These are phyloP conservation scores for Drosophila helvetica DNA, from an alignment of 2,888 invertebrate genomes.

Conservation along the genomic window DNA sequence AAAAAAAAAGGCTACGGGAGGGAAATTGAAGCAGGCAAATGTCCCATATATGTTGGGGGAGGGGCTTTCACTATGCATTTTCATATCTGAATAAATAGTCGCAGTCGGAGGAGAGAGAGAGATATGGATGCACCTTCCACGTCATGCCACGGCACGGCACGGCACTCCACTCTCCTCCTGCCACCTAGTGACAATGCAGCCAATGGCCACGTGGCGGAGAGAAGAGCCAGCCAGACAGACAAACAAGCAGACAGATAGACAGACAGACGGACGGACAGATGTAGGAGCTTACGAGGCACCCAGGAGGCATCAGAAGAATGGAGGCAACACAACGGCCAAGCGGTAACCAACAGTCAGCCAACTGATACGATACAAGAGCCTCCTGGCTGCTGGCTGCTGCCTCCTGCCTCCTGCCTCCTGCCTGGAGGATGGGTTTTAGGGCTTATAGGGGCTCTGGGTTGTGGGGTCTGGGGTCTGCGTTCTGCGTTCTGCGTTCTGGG, in stretches of 20 bases:
- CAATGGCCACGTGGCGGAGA: conserved; percentile 25
- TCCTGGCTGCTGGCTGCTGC: background rate
- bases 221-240: conserved; percentile 2
- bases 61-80: conserved; percentile 77
- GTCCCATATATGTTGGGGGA: conserved; percentile 63
- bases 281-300: conserved; percentile 39
- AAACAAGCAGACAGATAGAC: conserved; percentile 17
- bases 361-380: conserved; percentile 44
- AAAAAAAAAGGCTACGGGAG: too few species aligned
- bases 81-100: conserved; percentile 57
- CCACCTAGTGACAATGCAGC: conserved; percentile 2
- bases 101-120: background rate
- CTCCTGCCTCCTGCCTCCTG: conserved; percentile 3
- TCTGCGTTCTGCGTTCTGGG: too few species aligned
- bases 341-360: conserved; percentile 70
- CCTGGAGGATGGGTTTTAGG: conserved; percentile 1
- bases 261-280: conserved; percentile 40
- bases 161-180: too few species aligned
- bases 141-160: too few species aligned
- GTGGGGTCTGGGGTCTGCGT: too few species aligned
- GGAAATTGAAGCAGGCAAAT: conserved; percentile 27
- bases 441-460: too few species aligned
- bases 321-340: conserved; percentile 49
- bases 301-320: background rate
- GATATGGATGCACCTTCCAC: conserved; percentile 4